These are phyloP conservation scores for Furnarius figulus DNA, from an alignment of 2,113 vertebrate genomes.

Conservation along the genomic window DNA sequence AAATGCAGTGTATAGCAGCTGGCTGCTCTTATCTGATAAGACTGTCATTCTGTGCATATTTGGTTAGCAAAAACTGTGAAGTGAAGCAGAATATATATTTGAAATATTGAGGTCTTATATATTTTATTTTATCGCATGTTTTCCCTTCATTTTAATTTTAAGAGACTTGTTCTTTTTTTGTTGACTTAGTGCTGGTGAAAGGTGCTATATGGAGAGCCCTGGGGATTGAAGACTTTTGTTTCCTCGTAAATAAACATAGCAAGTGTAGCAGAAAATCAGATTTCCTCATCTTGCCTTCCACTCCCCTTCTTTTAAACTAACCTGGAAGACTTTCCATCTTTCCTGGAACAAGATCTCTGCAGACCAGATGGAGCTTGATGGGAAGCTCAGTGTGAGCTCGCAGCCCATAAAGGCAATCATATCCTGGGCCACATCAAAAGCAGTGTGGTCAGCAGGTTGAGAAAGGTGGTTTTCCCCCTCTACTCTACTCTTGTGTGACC, in stretches of 20 bases:
- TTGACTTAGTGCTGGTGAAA: not conserved
- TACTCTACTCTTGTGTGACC: not conserved
- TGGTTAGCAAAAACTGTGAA: conserved; percentile 54
- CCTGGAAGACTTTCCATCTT: not conserved
- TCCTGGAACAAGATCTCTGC: not conserved
- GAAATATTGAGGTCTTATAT: conserved; percentile 40
- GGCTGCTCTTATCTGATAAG: conserved; percentile 64
- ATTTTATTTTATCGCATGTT: conserved; percentile 48
- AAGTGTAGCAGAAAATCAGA: not conserved
- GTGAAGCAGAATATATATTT: conserved; percentile 67
- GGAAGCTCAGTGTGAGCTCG: not conserved
- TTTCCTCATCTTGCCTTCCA: not conserved
- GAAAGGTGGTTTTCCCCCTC: not conserved
- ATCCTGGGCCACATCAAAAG: not conserved
- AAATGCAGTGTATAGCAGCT: conserved; percentile 58
- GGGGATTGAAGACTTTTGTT: not conserved
- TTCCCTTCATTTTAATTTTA: conserved; percentile 49
- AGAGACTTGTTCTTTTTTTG: not conserved
- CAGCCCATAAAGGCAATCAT: not conserved
- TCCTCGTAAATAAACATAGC: conserved; percentile 21
- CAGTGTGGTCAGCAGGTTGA: not conserved
- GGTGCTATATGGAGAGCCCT: not conserved
- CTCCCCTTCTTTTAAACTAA: not conserved
- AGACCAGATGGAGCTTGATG: not conserved
- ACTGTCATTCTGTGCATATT: conserved; percentile 46